phyloP scores from a whole-genome alignment of 2,113 vertebrate genomes.

The Oryzias melastigma region DNA sequence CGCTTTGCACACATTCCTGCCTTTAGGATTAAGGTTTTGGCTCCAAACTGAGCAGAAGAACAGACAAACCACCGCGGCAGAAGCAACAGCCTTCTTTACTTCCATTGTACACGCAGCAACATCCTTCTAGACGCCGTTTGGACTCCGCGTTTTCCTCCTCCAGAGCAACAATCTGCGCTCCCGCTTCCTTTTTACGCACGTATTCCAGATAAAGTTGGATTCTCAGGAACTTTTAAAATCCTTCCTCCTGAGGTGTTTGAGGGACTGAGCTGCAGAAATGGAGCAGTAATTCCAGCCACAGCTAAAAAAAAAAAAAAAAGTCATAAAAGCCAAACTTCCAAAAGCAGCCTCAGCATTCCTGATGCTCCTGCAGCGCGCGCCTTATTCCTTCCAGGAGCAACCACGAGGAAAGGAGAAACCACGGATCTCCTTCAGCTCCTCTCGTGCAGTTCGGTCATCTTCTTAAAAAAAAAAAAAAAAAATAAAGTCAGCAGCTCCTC shows the following conservation, averaged over 20 bases:
- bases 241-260: slow-evolving; percentile 5
- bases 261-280: slow-evolving; percentile 22
- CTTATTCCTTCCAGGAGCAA: slow-evolving; percentile 28
- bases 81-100: slow-evolving; percentile 72
- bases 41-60: slow-evolving; percentile 64
- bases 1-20: slow-evolving; percentile 79
- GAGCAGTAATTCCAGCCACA: slow-evolving; percentile 36
- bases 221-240: slow-evolving; percentile 13
- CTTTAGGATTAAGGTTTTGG: slow-evolving; percentile 78
- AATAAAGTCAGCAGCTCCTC: slow-evolving; percentile 1
- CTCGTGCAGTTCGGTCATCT: too few relatives aligned
- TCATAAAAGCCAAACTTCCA: slow-evolving; percentile 45
- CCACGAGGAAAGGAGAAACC: slow-evolving; percentile 11
- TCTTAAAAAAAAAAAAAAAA: not conserved
- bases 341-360: slow-evolving; percentile 24
- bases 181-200: slow-evolving; percentile 18
- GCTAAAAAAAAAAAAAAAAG: slow-evolving; percentile 29
- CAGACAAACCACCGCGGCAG: slow-evolving; percentile 66
- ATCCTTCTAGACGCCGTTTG: slow-evolving; percentile 75
- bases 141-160: slow-evolving; percentile 62
- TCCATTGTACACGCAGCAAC: slow-evolving; percentile 78
- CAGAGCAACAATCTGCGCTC: slow-evolving; percentile 5
- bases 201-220: slow-evolving; percentile 32
- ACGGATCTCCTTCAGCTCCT: too few relatives aligned
- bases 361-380: slow-evolving; percentile 6